A percentile compares a stretch with the other conserved stretches of the same genome.
Conservation (phyloP, 2,113 vertebrate species). For the Petrocephalus microphthalmus region DNA sequence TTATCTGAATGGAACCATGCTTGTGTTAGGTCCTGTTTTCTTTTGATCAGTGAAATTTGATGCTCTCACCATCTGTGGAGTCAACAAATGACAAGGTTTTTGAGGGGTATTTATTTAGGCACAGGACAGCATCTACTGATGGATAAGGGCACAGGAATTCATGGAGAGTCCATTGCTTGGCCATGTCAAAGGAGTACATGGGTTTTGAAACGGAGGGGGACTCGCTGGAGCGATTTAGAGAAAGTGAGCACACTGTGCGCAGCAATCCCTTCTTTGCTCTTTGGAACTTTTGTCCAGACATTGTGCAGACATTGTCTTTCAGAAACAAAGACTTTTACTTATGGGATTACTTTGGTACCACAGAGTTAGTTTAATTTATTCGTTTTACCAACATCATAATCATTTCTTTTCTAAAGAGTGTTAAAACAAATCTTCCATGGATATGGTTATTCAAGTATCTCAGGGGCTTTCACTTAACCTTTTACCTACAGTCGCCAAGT, state of each 20-base stretch:
- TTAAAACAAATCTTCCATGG: not conserved
- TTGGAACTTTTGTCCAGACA: not conserved
- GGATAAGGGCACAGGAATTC: not conserved
- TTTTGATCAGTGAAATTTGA: conserved; percentile 6
- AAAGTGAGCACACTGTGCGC: not conserved
- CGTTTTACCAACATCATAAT: not conserved
- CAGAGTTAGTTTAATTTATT: not conserved
- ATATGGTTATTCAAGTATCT: not conserved
- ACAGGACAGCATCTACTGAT: not conserved
- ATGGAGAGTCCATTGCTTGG: not conserved
- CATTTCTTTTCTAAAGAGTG: not conserved
- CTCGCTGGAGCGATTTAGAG: not conserved
- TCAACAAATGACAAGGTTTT: conserved; percentile 7
- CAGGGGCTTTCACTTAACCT: not conserved
- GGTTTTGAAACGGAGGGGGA: not conserved
- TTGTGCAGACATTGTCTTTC: not conserved
- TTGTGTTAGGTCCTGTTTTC: not conserved
- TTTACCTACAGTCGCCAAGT: not conserved
- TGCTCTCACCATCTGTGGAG: conserved; percentile 5
- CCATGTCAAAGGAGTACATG: not conserved
- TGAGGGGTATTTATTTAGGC: not conserved
- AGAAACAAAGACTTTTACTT: not conserved
- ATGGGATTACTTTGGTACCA: not conserved
- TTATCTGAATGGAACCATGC: conserved; percentile 1
- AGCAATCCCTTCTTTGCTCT: not conserved